Evolutionary conservation across 2,113 vertebrate species (phyloP), one percentile per base, ranked within the genome.

Genomic region (Mesitornis unicolor): DNA sequence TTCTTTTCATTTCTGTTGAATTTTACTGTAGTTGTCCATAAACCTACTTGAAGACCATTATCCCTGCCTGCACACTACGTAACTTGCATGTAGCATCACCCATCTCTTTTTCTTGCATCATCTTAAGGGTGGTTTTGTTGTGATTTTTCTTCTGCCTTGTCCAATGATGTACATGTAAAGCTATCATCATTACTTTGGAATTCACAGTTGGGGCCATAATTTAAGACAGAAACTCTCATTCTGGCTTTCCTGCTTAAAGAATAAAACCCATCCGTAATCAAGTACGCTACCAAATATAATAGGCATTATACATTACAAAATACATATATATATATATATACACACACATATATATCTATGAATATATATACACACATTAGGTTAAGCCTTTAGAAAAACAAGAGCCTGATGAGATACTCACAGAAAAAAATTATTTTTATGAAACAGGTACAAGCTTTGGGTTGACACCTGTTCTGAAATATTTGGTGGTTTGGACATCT

Each of bases 401-500:
- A 78, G 15, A 70, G 53, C 63, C 53, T 71, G 33, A 29, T 51
- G 64, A 89, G 63, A 57, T 29, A 38, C 76, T 96, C 45, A 95
- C 75, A 33, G 73, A 47, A 68, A 36, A 54, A n/a, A 79, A 53
- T 69, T 93, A 11, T 96, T 47, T 97, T 96, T 91, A 26, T 76
- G 45, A 91, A 97, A 79, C 95, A 99, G 99, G 97, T 99, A 99
- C 96, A 99, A 99, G 86, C 97, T 99, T 84, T 99, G 99, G 99
- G 99, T 99, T 42, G 99, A 99, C 90, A 98, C 98, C 96, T 99
- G 99, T 61, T 99, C 99, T 61, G 99, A 99, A 96, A 99, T 99
- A 84, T 99, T 99, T 89, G 99, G 99, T 69, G 99, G 99, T 25
- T 97, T 99, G 97, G 99, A 99, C 71, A 99, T 99, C 98, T 99